Percentiles rank a stretch among this genome's conserved stretches.
These are phyloP conservation scores for Erithacus rubecula DNA, from an alignment of 2,797 vertebrate species.

Conservation along the genomic window DNA sequence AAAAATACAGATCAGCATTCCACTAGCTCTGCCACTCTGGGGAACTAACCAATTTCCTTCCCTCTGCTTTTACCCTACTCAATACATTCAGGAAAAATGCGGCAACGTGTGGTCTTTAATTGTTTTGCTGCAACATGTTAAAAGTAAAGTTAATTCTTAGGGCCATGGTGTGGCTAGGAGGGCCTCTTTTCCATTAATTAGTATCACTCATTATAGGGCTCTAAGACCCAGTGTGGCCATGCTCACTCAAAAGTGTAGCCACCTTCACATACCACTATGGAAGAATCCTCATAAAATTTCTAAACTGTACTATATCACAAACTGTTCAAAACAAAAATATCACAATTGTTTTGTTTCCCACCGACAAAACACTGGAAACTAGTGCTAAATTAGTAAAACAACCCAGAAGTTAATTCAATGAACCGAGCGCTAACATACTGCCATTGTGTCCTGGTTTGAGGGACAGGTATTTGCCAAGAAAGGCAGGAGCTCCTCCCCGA, in stretches of 20 bases:
- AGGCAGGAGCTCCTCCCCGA: too few species aligned
- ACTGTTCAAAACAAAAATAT: not conserved
- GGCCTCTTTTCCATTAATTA: not conserved
- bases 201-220: not conserved
- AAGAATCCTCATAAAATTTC: not conserved
- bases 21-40: not conserved
- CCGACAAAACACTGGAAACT: not conserved
- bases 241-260: fast-evolving
- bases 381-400: not conserved
- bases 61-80: not conserved
- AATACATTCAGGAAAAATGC: not conserved
- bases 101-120: not conserved
- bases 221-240: fast-evolving
- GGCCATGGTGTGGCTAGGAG: not conserved
- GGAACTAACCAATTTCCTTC: not conserved
- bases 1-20: not conserved
- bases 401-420: not conserved
- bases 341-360: not conserved
- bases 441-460: not conserved
- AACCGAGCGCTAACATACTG: fast-evolving
- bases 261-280: not conserved
- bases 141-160: not conserved
- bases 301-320: not conserved
- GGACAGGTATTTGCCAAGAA: too few species aligned
- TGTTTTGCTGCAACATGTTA: not conserved